Evolutionary conservation across 2,797 vertebrate species (phyloP), one percentile per base, ranked within the genome.

Genomic region (Limosa lapponica): DNA sequence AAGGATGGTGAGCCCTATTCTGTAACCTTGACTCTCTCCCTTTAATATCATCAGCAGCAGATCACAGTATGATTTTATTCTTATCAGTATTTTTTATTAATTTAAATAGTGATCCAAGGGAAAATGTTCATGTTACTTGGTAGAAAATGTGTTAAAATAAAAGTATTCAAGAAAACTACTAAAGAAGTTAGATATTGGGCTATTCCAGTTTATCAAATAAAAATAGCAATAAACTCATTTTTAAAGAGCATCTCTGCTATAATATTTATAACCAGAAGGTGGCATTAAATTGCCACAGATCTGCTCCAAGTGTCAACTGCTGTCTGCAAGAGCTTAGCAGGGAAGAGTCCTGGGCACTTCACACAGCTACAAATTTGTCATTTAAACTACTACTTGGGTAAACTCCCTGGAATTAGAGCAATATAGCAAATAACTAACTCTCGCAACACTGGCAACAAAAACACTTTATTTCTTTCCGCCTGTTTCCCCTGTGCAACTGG

Each of bases 261-360:
- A 96, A 37, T 8, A 69, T 18, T 24, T 71, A 12, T 4, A 39
- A 51, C 74, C 97, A 95, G 95, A 54, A 97, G 97, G 72, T 97
- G 97, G 95, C 95, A 92, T 12, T 69, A 48, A 61, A 87, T 16
- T 19, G 82, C 88, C 82, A 89, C 82, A 87, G 52, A 96, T 89
- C 46, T 10, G 48, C n/a, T 59, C 27, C 28, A 28, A 13, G 19
- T 0, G 19, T 4, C 37, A 22, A 34, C 9, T 3, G 54, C 81
- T 46, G 70, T 52, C 34, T 43, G 39, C 17, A 30, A 11, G 23
- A 55, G 16, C 5, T 8, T 6, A 16, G 34, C 48, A 37, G 16
- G 10, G 32, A 39, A 57, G 20, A 48, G 20, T 36, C 34, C 28
- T 2, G 22, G 3, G 18, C 24, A 5, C 27, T 41, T 78, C 46